Conservation (phyloP, 2,113 vertebrate species). For the cat (Felis catus) region DNA sequence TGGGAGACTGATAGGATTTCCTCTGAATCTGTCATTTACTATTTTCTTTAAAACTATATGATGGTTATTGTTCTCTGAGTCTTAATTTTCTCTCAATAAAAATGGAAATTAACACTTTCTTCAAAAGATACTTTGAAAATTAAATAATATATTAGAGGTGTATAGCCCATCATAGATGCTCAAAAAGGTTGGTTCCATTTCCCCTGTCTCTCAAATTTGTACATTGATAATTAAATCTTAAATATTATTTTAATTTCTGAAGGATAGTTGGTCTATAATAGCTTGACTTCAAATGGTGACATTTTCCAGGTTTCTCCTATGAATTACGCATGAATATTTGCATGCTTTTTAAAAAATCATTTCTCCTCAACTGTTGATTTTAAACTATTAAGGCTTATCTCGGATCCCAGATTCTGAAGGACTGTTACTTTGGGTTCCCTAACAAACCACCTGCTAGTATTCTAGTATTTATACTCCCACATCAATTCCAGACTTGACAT, state of each 20-base stretch:
- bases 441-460: neutral
- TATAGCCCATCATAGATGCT: neutral
- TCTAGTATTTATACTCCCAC: neutral
- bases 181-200: neutral
- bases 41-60: neutral
- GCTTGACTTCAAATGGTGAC: neutral
- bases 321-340: neutral
- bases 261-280: neutral
- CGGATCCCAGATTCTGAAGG: neutral
- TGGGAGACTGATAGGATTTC: neutral
- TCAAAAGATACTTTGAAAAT: neutral
- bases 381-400: neutral
- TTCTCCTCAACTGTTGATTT: neutral
- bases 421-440: neutral
- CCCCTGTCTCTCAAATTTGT: neutral
- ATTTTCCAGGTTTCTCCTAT: neutral
- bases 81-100: neutral
- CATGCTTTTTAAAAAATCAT: neutral
- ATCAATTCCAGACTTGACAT: neutral
- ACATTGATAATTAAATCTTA: neutral
- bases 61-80: neutral
- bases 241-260: neutral
- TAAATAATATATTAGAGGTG: neutral
- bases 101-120: neutral
- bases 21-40: neutral